A percentile compares a stretch with the other conserved stretches of the same genome.
These are phyloP conservation scores for Mohoua ochrocephala DNA, from an alignment of 2,113 vertebrate species.

Conservation along the genomic window DNA sequence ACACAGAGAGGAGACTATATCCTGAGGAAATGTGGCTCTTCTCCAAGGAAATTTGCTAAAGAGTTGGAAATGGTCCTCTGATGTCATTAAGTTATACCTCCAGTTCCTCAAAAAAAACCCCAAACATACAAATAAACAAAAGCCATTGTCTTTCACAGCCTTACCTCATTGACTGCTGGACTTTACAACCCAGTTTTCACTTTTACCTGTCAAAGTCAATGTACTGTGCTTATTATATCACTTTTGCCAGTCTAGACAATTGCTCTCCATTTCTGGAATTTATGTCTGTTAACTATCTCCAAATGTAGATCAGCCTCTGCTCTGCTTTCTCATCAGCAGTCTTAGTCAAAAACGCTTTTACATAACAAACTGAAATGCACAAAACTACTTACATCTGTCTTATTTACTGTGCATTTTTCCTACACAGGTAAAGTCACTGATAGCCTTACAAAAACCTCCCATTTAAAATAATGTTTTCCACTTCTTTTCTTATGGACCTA, in stretches of 20 bases:
- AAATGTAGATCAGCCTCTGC: background rate
- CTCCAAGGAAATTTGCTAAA: background rate
- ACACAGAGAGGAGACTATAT: background rate
- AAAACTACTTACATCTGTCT: background rate
- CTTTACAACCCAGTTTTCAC: background rate
- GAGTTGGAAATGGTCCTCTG: background rate
- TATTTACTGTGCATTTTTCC: background rate
- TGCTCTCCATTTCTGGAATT: background rate
- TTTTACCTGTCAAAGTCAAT: background rate
- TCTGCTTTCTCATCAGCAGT: background rate
- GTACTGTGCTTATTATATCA: background rate
- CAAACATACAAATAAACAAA: background rate
- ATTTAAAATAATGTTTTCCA: background rate
- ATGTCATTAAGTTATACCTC: background rate
- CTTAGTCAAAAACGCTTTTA: background rate
- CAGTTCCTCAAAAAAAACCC: background rate
- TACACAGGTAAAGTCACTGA: background rate
- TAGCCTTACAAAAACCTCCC: background rate
- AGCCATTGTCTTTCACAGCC: background rate
- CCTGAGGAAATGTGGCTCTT: background rate
- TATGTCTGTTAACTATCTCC: background rate
- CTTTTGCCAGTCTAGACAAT: background rate
- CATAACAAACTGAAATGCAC: background rate
- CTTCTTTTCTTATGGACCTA: background rate
- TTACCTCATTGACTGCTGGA: background rate